phyloP scores from a whole-genome alignment of 1,140 invertebrate genomes.

The Ceratosolen fusciceps region DNA sequence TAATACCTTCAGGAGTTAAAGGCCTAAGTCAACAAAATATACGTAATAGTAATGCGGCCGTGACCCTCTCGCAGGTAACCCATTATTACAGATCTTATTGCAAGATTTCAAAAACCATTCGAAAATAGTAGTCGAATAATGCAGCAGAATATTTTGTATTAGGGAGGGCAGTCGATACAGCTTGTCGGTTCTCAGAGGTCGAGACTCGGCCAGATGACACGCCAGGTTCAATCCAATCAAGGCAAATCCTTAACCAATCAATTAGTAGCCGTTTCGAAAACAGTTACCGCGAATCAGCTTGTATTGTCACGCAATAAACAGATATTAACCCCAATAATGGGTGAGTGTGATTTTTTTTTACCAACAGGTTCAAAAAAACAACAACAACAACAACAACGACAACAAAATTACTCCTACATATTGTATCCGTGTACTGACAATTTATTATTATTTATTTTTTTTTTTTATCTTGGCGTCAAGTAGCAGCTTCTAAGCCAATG shows the following conservation, averaged over 20 bases:
- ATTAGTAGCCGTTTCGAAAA: slow-evolving; percentile 67
- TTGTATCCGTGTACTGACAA: too few species aligned
- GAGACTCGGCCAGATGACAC: slow-evolving; percentile 72
- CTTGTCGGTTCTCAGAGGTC: slow-evolving; percentile 75
- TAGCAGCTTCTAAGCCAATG: slow-evolving; percentile 68
- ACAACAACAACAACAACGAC: background rate
- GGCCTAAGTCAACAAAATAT: slow-evolving; percentile 76
- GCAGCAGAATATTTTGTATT: background rate
- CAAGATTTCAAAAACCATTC: background rate
- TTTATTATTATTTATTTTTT: too few species aligned
- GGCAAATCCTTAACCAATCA: slow-evolving; percentile 69
- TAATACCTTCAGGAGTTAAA: slow-evolving; percentile 77
- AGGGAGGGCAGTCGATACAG: slow-evolving; percentile 73
- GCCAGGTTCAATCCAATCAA: slow-evolving; percentile 72
- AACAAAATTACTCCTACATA: too few species aligned
- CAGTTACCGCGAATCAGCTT: slow-evolving; percentile 71
- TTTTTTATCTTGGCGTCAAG: slow-evolving; percentile 36
- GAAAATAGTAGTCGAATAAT: background rate
- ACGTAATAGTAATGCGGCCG: slow-evolving; percentile 67
- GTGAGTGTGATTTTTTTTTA: slow-evolving; percentile 67
- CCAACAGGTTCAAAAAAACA: too few species aligned
- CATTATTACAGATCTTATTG: background rate
- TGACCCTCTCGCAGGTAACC: slow-evolving; percentile 67
- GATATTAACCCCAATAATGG: slow-evolving; percentile 75
- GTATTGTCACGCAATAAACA: slow-evolving; percentile 74